phyloP scores from a whole-genome alignment of 2,113 vertebrate genomes.

The Lampris incognitus region DNA sequence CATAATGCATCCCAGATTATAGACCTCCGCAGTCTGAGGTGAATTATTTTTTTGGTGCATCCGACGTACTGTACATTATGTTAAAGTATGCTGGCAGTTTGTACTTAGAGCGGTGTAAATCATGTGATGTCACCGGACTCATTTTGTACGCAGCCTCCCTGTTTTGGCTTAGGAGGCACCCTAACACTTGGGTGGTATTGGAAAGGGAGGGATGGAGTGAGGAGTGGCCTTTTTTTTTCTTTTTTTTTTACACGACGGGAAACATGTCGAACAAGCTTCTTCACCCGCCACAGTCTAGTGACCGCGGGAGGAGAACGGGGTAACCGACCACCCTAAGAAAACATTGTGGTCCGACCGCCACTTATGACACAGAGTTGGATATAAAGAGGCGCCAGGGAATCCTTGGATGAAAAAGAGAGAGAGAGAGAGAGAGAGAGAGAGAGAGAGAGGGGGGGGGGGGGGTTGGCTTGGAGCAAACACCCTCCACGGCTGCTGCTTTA shows the following conservation, averaged over 20 bases:
- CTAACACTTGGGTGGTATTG: constrained; percentile 82
- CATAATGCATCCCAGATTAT: constrained; percentile 65
- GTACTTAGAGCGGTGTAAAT: constrained; percentile 73
- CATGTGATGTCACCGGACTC: constrained; percentile 78
- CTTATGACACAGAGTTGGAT: constrained; percentile 76
- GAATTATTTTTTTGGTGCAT: constrained; percentile 54
- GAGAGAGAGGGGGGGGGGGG: not conserved
- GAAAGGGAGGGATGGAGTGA: constrained; percentile 47
- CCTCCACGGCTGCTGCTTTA: constrained; percentile 28
- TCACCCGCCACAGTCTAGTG: constrained; percentile 76
- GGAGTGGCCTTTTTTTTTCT: not conserved
- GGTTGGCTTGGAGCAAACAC: constrained; percentile 37
- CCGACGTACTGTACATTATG: not conserved
- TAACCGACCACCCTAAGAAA: constrained; percentile 79
- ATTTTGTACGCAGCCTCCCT: constrained; percentile 53
- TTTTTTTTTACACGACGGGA: constrained; percentile 62
- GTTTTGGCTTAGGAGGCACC: constrained; percentile 54
- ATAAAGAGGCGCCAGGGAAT: constrained; percentile 56
- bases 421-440: constrained; percentile 58
- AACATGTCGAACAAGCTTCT: constrained; percentile 84
- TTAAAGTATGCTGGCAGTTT: constrained; percentile 59
- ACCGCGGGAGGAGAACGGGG: constrained; percentile 79
- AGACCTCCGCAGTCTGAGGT: constrained; percentile 65
- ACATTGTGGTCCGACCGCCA: constrained; percentile 83
- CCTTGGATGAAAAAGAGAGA: constrained; percentile 66